Percentiles rank a stretch among this genome's conserved stretches.
These are phyloP conservation scores for Rhizoglyphus robini DNA, from an alignment of 1,140 invertebrate species.

Conservation along the genomic window DNA sequence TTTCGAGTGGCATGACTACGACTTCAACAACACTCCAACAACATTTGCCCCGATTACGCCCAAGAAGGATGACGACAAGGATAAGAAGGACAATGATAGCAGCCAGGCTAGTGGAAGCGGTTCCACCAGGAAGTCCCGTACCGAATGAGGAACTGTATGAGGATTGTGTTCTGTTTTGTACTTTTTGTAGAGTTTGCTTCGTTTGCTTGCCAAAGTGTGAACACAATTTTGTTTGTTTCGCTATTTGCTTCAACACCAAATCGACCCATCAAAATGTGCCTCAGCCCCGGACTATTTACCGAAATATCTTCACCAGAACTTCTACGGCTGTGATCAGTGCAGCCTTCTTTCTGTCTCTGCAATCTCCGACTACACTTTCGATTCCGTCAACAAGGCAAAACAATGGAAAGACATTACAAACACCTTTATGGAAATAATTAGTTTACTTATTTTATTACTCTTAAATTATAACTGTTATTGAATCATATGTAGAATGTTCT, in stretches of 20 bases:
- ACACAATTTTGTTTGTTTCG: not conserved
- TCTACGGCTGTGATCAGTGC: constrained; percentile 55
- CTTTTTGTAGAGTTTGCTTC: too few relatives aligned
- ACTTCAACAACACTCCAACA: too few relatives aligned
- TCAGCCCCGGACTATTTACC: constrained; percentile 40
- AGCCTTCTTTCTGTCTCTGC: constrained; percentile 62
- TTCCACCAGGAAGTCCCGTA: too few relatives aligned
- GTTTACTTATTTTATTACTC: not conserved
- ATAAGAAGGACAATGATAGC: too few relatives aligned
- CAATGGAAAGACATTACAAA: constrained; percentile 64
- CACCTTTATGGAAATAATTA: constrained; percentile 42
- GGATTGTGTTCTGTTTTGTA: too few relatives aligned
- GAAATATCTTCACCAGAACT: constrained; percentile 53
- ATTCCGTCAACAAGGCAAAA: constrained; percentile 62
- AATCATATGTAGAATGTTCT: not conserved
- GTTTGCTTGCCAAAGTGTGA: too few relatives aligned
- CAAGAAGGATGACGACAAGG: too few relatives aligned
- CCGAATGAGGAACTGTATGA: too few relatives aligned
- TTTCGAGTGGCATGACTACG: too few relatives aligned
- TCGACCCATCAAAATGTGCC: not conserved
- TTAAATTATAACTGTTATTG: not conserved
- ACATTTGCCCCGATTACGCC: too few relatives aligned
- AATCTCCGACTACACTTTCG: constrained; percentile 45
- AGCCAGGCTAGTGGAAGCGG: too few relatives aligned
- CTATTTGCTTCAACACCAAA: not conserved